Evolutionary conservation across 23 tunicate species (phyloP).

Genomic region (Styela clava): DNA sequence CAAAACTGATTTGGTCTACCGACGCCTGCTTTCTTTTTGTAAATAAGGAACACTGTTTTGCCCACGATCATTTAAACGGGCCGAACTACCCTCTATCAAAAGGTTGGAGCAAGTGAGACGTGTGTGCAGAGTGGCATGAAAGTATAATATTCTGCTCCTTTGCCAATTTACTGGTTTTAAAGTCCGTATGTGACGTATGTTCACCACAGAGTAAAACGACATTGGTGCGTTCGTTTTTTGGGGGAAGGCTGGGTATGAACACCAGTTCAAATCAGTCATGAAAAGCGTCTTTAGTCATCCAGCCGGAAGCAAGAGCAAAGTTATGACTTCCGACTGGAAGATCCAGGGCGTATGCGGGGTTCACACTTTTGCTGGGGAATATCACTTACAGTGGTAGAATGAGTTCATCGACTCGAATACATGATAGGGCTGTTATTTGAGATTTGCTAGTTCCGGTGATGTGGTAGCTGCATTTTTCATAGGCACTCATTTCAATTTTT

Average conservation of each 20-base stretch:
- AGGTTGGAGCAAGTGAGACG: too few relatives aligned
- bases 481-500: neutral
- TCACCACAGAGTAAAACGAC: too few relatives aligned
- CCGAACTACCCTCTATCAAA: too few relatives aligned
- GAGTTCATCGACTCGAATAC: neutral
- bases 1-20: too few relatives aligned
- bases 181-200: too few relatives aligned
- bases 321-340: neutral
- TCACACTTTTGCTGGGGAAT: slow-evolving; percentile 21
- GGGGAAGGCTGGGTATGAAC: neutral
- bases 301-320: neutral
- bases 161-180: too few relatives aligned
- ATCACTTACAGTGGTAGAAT: slow-evolving; percentile 13
- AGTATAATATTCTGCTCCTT: too few relatives aligned
- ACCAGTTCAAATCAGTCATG: neutral
- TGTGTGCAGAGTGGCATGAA: too few relatives aligned
- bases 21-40: too few relatives aligned
- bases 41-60: too few relatives aligned
- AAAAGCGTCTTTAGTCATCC: neutral
- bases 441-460: neutral
- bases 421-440: neutral
- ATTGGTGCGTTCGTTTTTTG: too few relatives aligned
- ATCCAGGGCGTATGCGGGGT: slow-evolving; percentile 18
- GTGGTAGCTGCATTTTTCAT: neutral
- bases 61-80: too few relatives aligned